Evolutionary conservation across 2,888 invertebrate species (phyloP).

Genomic region (Idaea straminata): DNA sequence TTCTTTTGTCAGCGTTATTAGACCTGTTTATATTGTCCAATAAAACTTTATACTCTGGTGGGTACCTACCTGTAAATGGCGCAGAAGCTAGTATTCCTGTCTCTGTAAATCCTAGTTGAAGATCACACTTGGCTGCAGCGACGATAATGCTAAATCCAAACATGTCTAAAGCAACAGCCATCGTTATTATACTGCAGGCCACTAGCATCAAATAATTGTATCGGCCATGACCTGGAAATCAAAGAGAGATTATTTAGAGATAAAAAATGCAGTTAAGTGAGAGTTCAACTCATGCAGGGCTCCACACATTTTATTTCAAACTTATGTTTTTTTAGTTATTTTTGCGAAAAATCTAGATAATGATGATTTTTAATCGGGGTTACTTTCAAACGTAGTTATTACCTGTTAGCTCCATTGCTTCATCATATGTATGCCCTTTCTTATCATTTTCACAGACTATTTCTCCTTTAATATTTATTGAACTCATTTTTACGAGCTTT

Average conservation of each 20-base stretch:
- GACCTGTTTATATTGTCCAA: too few species aligned
- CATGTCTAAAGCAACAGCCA: slow-evolving; percentile 53
- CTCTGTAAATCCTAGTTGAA: slow-evolving; percentile 43
- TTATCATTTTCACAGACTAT: neutral
- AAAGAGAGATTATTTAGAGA: neutral
- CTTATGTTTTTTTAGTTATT: too few species aligned
- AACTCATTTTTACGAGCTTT: neutral
- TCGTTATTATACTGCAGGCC: slow-evolving; percentile 48
- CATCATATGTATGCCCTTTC: neutral
- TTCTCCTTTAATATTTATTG: neutral
- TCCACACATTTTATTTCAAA: too few species aligned
- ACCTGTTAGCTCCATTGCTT: neutral
- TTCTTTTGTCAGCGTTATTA: too few species aligned
- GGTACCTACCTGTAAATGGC: slow-evolving; percentile 62
- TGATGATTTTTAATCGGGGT: too few species aligned
- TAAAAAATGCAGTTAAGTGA: neutral
- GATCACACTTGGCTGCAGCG: slow-evolving; percentile 55
- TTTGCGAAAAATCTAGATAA: too few species aligned
- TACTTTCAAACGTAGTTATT: neutral
- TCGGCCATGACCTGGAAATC: slow-evolving; percentile 54
- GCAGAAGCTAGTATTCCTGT: slow-evolving; percentile 52
- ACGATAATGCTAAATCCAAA: slow-evolving; percentile 56
- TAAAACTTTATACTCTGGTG: neutral
- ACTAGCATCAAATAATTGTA: slow-evolving; percentile 51
- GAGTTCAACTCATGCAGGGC: neutral